Base-by-base conservation (phyloP, 2,113 vertebrate genomes). In the Silurus glanis region DNA sequence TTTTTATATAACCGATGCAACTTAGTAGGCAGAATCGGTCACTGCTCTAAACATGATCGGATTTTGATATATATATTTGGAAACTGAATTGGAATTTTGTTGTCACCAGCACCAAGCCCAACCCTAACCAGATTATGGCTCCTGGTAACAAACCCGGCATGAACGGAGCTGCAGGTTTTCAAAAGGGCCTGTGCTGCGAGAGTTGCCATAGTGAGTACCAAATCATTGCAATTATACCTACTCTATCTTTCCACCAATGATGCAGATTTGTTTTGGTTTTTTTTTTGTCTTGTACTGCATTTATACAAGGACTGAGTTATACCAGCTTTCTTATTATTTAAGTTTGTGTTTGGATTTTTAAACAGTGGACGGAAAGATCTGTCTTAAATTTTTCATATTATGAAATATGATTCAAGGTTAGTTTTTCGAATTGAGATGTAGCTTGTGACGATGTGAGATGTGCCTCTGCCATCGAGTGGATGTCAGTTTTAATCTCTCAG, bases 71-170 rank as follows among this genome's bases (percentile, higher is more conserved):
- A 12, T 59, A 59, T 59, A 59, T 59, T 21, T 45, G 5, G 45
- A 80, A 45, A 61, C 5, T 45, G 9, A 61, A 45, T 23, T 61
- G 49, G 74, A 25, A 25, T 53, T 25, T 81, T 72, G 9, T 80
- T 3, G 5, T 74, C 7, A 0, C 74, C 89, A 98, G 97, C 91
- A 98, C 97, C 76, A 98, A 98, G 93, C 97, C 97, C 82, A 98
- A 98, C 91, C 97, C 97, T 28, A 98, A 98, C 89, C 97, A 98
- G 95, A 98, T 98, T 88, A 96, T 97, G 95, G 96, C 95, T 12
- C 95, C 97, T 55, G 96, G 96, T 87, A 95, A 94, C 80, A 98
- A 98, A 89, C 97, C 97, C 0, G 97, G 97, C 13, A 95, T 97
- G 95, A 98, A 98, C 0, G 97, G 97, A 9, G 96, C 97, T 0